Base-by-base conservation (phyloP, 2,888 invertebrate genomes). In the Syrista parreyssii region DNA sequence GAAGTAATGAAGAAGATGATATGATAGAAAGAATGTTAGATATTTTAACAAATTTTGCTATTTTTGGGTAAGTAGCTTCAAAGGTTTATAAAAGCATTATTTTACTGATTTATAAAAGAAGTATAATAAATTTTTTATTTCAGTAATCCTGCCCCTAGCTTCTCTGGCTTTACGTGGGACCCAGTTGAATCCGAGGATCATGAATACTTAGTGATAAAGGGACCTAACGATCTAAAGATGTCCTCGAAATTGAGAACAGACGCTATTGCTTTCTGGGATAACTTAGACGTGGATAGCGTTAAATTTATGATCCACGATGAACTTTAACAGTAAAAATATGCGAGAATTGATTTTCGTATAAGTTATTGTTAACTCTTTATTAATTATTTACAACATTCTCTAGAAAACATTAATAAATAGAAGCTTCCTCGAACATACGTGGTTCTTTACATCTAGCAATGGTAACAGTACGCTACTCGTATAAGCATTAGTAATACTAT, bases 91-190 rank as follows among this genome's bases (percentile, higher is more conserved):
- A 30, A 2, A 3, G 33, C 12, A 23, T 55, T 55, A 55, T 9
- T 23, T 55, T 55, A 55, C 55, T 55, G 55, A 55, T 55, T 55
- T 23, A 55, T 9, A 55, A 23, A 23, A 23, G 6, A 40, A 40
- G 15, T 40, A 23, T 23, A 40, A 40, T 23, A 23, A 15, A 55
- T 75, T 1, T 31, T 75, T 31, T 23, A 0, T 32, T 55, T 40
- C 78, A 78, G 78, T 72, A 75, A 78, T 75, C 78, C 78, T 36
- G 75, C 78, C 12, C 78, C 78, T 6, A 75, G 75, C 15, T 75
- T 69, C 23, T 78, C 69, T 31, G 78, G 71, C 34, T 55, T 78
- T 9, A 55, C 73, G 12, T 78, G 78, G 78, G 30, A 78, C n/a
- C 68, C 75, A 23, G 75, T 73, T 23, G 31, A 75, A 55, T 75